Base-by-base conservation (phyloP, 1,140 invertebrate genomes). In the Metopolophium dirhodum region DNA sequence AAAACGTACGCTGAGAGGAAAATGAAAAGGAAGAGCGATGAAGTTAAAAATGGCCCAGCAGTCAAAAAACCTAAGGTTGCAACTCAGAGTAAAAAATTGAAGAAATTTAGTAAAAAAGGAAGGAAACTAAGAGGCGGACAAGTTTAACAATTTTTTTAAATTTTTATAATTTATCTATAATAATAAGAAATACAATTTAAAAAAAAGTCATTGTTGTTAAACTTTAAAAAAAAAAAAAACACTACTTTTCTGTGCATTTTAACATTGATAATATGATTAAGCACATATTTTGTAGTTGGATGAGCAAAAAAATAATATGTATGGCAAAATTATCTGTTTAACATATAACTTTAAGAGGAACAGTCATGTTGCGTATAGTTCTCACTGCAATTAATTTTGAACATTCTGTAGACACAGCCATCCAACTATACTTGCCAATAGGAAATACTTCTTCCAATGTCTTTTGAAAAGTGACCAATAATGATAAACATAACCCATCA, bases 381-480 rank as follows among this genome's bases (percentile, higher is more conserved):
- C 97, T 96, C 26, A 95, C 94, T 22, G 97, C 95, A n/a, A 99
- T 95, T 94, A 95, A 96, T 86, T 97, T 96, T 82, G 97, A 97
- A 41, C 98, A 94, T 20, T 97, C 96, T 94, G 96, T 96, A 30
- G 96, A 96, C 20, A 98, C 95, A 95, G 98, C 97, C 94, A 98
- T 96, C 98, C 98, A 99, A 49, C 97, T 96, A 95, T 98, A 99
- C 95, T 98, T 98, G 93, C 97, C 97, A 94, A 98, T 97, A 11
- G 98, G 96, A 41, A 97, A 96, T 14, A 98, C 97, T 94, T 98
- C 97, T 96, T 98, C 98, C 30, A 98, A 95, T 11, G 97, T 97
- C n/a, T 97, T 96, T 94, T 97, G 96, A 94, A 98, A 98, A 1
- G 97, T 97, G n/a, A 99, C 97, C 6, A 99, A 95, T 26, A 99